phyloP scores from a whole-genome alignment of 2,113 vertebrate species.

The Erpornis zantholeuca region DNA sequence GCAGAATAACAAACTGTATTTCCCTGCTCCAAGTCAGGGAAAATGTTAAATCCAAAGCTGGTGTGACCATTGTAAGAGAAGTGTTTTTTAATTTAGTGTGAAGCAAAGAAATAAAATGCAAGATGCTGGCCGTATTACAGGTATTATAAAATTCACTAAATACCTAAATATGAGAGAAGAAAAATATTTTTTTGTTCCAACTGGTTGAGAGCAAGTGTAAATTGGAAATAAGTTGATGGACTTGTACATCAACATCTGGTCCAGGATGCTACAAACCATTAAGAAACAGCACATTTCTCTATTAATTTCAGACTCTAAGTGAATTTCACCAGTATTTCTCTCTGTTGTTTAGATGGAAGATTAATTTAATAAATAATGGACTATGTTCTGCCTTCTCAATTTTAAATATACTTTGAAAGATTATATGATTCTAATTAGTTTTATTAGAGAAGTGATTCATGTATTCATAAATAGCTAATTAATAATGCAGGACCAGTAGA shows the following conservation, averaged over 20 bases:
- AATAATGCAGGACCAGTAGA: slow-evolving; percentile 50
- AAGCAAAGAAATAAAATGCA: background rate
- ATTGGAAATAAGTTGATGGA: background rate
- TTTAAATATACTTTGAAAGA: background rate
- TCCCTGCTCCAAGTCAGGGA: background rate
- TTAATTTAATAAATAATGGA: background rate
- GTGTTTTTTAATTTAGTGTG: background rate
- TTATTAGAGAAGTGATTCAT: background rate
- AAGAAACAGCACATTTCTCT: background rate
- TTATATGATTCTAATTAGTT: background rate
- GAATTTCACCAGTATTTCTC: background rate
- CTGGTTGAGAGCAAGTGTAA: background rate
- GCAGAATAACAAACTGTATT: background rate
- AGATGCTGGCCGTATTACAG: background rate
- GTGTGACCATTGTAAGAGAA: background rate
- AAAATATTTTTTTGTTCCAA: background rate
- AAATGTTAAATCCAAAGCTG: background rate
- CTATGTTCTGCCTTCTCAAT: background rate
- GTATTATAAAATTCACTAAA: background rate
- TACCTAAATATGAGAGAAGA: background rate
- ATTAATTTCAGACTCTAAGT: background rate
- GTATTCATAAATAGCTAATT: slow-evolving; percentile 22
- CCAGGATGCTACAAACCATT: background rate
- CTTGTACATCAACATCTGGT: background rate
- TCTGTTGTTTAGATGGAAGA: background rate